phyloP scores from a whole-genome alignment of 2,888 invertebrate species.

The Leptothorax acervorum region DNA sequence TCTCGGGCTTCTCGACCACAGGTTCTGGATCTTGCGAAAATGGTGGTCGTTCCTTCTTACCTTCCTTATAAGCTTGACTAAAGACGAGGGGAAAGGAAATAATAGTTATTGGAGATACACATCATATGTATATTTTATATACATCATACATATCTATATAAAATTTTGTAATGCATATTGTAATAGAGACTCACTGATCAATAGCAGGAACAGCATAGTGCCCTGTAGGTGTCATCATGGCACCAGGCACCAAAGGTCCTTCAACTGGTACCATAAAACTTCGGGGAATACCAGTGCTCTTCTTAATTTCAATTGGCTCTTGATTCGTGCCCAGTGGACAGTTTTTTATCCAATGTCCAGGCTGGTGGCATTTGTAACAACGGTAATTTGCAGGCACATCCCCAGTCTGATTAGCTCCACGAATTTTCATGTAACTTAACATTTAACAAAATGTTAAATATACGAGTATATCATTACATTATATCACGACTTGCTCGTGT shows the following conservation, averaged over 20 bases:
- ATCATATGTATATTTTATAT: neutral
- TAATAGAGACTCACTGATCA: constrained; percentile 90
- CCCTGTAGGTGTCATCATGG: constrained; percentile 95
- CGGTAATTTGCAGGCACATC: constrained; percentile 96
- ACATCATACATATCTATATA: neutral
- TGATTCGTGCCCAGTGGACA: constrained; percentile 92
- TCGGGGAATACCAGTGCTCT: constrained; percentile 98
- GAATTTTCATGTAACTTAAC: constrained; percentile 92
- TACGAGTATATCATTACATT: neutral
- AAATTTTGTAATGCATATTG: constrained; percentile 28
- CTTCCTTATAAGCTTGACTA: constrained; percentile 93
- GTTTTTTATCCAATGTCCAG: constrained; percentile 99
- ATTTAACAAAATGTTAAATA: constrained; percentile 81
- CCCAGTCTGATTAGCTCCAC: constrained; percentile 95
- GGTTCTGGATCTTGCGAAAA: constrained; percentile 87
- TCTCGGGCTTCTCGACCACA: constrained; percentile 88
- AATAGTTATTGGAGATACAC: neutral
- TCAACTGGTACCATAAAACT: constrained; percentile 98
- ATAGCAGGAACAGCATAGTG: constrained; percentile 95
- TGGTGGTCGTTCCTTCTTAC: constrained; percentile 90
- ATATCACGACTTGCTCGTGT: neutral
- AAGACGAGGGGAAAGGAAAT: constrained; percentile 31
- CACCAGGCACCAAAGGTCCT: constrained; percentile 95
- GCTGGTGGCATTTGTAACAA: constrained; percentile 97
- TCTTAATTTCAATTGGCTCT: constrained; percentile 93